Evolutionary conservation across 2,113 vertebrate genomes (phyloP), one percentile per base, ranked within the genome.

Genomic region (Rhodinocichla rosea): DNA sequence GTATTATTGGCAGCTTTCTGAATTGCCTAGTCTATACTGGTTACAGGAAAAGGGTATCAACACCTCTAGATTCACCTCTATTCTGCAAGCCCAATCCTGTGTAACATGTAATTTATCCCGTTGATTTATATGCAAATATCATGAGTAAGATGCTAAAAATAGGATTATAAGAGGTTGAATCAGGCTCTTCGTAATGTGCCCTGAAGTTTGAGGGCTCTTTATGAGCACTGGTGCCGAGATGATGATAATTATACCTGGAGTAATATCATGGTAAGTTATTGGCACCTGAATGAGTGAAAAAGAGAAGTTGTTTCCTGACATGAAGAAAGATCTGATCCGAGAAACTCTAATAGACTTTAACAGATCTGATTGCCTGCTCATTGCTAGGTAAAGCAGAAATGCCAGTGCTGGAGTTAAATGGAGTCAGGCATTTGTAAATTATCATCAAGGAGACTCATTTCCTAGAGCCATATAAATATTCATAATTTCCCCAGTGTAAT

Each of bases 121-220:
- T 37, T 79, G 85, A 79, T 94, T 95, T 88, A 62, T 76, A 90
- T 87, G 92, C 92, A 87, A 73, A 90, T 80, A 62, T 37, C 35
- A 27, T 78, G 87, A 92, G 69, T 75, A 94, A 91, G 30, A 52
- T 70, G 33, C 83, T 88, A 74, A 83, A 77, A 86, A 39, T 59
- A 65, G 77, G 42, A 30, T 75, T 78, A 10, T 44, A 35, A 89
- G 62, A 82, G 74, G 45, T 53, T 94, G 78, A 90, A 83, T 96
- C 94, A 94, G 69, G 82, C 13, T 77, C 20, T 84, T 91, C 52
- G 35, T 91, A 37, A 64, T 83, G 44, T 30, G 17, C 84, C 62
- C 52, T 79, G 92, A 80, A 79, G 55, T 89, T 68, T n/a, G 53
- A 90, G 65, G 49, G 47, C 69, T 81, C 40, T 91, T 91, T 87